Percentiles rank a stretch among this genome's conserved stretches.
Evolutionary conservation across 2,113 vertebrate genomes (phyloP).

Genomic region (Globicephala melas): DNA sequence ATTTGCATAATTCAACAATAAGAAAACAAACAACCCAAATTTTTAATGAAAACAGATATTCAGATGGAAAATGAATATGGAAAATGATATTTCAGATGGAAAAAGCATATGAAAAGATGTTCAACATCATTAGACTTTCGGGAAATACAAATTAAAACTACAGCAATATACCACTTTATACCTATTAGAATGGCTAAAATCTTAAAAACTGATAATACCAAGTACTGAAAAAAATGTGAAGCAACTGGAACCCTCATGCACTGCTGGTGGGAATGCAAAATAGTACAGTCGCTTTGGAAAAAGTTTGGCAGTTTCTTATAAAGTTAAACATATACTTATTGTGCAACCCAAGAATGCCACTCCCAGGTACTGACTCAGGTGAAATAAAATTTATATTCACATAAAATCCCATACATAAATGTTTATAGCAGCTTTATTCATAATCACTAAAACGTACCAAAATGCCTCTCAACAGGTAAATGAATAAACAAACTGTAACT

Average conservation of each 20-base stretch:
- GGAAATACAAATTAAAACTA: background rate
- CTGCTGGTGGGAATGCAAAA: background rate
- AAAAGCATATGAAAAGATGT: no score
- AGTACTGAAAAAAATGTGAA: background rate
- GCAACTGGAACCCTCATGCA: background rate
- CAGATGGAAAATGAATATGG: no score
- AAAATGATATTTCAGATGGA: no score
- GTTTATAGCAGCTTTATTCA: background rate
- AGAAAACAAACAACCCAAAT: no score
- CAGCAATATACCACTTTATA: background rate
- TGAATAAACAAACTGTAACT: background rate
- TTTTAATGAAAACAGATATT: no score
- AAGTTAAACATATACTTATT: background rate
- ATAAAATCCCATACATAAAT: background rate
- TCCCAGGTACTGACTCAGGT: background rate
- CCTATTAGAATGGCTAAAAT: background rate
- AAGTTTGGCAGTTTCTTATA: background rate
- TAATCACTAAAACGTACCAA: background rate
- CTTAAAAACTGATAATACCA: background rate
- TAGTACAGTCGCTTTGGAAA: background rate
- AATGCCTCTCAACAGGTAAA: background rate
- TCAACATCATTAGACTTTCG: no score
- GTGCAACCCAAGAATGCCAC: background rate
- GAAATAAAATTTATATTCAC: background rate
- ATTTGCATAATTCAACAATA: no score